Base-by-base conservation (phyloP, 2,888 invertebrate genomes). In the Acrocera orbiculus region DNA sequence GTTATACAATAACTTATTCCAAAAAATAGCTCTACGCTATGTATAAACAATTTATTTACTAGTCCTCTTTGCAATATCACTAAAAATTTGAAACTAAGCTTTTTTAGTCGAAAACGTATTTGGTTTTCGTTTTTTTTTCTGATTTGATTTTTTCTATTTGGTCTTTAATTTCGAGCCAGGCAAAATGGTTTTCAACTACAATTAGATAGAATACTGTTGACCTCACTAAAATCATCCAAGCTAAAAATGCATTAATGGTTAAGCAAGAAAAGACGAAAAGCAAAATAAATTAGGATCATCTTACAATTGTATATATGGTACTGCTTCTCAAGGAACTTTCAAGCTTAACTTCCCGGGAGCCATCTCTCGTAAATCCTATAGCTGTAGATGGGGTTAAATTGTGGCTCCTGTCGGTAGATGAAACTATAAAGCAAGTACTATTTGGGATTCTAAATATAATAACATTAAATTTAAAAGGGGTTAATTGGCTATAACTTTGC, bases 401-500 rank as follows among this genome's bases (percentile, higher is more conserved):
- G 22, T 7, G 16, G 27, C 16, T 24, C 25, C n/a, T n/a, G n/a
- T n/a, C n/a, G n/a, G n/a, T 33, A 15, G 20, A 27, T 33, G 27
- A 33, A 33, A 33, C 33, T 33, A 27, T 33, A 33, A 27, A 27
- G 27, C 27, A 33, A 33, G 27, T 33, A 27, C 27, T 27, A 14
- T 27, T 33, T 17, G n/a, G 33, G 27, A 33, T 33, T 26, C 27
- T n/a, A 33, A 33, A 33, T 33, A 33, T 33, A 33, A 33, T 17
- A 42, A 45, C 44, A 44, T 45, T 44, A 44, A 42, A 43, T 36
- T 41, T 44, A 45, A 45, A 40, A 42, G 38, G 42, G 42, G 40
- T 40, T 45, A 44, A 45, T 45, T 45, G 45, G 40, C 44, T 44
- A 42, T 42, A 42, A 44, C 31, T 40, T 37, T 34, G 40, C 36